Conservation (phyloP, 2,888 invertebrate genomes). For the Cantharis lateralis region DNA sequence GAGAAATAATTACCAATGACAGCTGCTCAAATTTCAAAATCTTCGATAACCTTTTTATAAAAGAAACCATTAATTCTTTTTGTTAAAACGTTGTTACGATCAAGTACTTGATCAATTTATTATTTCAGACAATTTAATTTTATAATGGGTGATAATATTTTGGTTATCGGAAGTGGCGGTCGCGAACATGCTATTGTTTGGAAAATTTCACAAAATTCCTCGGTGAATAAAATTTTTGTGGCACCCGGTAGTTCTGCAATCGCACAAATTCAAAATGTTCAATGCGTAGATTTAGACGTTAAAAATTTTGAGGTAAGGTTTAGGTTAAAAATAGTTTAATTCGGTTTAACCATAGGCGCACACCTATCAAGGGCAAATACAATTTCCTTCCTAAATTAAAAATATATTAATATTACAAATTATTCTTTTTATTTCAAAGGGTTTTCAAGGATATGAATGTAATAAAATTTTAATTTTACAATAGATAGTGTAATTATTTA, state of each 20-base stretch:
- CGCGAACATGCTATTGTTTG: slow-evolving; percentile 95
- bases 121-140: background rate
- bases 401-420: background rate
- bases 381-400: background rate
- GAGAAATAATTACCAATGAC: background rate
- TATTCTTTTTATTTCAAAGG: background rate
- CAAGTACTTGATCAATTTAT: background rate
- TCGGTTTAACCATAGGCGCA: background rate
- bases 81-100: background rate
- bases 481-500: too few species aligned
- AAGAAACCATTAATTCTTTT: background rate
- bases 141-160: slow-evolving; percentile 61
- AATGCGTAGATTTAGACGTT: slow-evolving; percentile 66
- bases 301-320: slow-evolving; percentile 74
- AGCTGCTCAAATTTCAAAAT: background rate
- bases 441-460: too few species aligned
- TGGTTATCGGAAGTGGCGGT: slow-evolving; percentile 91
- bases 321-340: slow-evolving; percentile 47
- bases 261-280: slow-evolving; percentile 66
- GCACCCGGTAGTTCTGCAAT: slow-evolving; percentile 93
- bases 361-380: background rate
- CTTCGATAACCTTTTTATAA: background rate
- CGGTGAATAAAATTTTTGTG: slow-evolving; percentile 74
- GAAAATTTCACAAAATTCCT: slow-evolving; percentile 83
- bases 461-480: too few species aligned